Base-by-base conservation (phyloP, 2,888 invertebrate species). In the Adelognathus sp. region DNA sequence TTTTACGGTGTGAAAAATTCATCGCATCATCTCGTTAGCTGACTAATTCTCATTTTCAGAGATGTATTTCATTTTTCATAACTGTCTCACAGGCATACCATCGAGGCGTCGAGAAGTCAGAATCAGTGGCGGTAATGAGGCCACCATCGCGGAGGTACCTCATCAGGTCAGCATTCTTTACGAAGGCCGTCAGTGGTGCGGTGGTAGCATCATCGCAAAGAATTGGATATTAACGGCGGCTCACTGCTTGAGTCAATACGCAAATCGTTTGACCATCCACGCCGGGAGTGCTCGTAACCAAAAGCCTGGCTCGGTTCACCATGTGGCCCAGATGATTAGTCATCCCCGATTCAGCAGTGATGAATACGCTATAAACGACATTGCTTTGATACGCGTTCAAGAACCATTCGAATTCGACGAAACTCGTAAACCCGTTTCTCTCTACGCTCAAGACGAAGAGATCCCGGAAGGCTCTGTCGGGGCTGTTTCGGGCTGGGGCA, bases 141-240 rank as follows among this genome's bases (percentile, higher is more conserved):
- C 83, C 0, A 16, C 3, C 4, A 87, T 87, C 54, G 11, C 75
- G n/a, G 56, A 75, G 1, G 82, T 81, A 0, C 86, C 87, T 6
- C 81, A 86, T 29, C 86, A 86, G 60, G 81, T 86, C 3, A 85
- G 81, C 46, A 1, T 87, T 4, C 82, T 73, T 11, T 0, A 5
- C 0, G 0, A 4, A 0, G 93, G 93, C 0, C 83, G 87, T 0
- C 94, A 94, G 81, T 84, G 89, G 0, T 94, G 94, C 81, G 94
- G 94, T 0, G 94, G 93, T 0, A 91, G 93, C 3, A 92, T 93
- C 18, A 90, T 94, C 11, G 92, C 92, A 11, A 89, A 85, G 3
- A 89, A 91, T 36, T 92, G 92, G 6, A 88, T 94, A 1, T 74
- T 94, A 0, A 94, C 94, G 0, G 94, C 94, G 7, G 82, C 66